Evolutionary conservation across 2,888 invertebrate genomes (phyloP), one percentile per base, ranked within the genome.

Genomic region (Baronia brevicornis): DNA sequence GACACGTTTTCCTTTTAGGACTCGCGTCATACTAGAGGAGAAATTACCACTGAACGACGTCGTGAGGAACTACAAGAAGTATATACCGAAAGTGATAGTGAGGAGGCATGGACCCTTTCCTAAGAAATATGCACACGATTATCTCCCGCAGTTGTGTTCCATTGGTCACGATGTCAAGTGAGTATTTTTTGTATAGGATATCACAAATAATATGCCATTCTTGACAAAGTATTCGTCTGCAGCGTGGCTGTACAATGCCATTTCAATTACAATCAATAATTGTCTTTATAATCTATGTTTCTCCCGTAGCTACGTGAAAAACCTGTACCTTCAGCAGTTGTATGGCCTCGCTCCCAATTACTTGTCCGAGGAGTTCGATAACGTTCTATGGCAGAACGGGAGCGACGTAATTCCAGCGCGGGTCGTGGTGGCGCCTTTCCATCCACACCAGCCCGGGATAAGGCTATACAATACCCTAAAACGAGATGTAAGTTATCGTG

Each of bases 341-440:
- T 90, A 92, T 51, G 85, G 84, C n/a, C 84, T 94, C 71, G 94
- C 93, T 1, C 93, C 94, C 0, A 92, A 92, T 59, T 95, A 95
- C 70, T 75, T 94, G 22, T 86, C 89, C 5, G 95, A 95, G 70
- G 89, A 90, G 48, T 93, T 88, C 43, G 67, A 74, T 21, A 72
- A 72, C 51, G 74, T 90, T 14, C 86, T 90, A 33, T 90, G 91
- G 68, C 87, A 88, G 58, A 87, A 87, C 45, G 84, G 94, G 80
- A 77, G 92, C 80, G 85, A 92, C 80, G 60, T 90, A 78, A 85
- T 91, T 78, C 84, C 90, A 2, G 80, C 82, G 31, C 56, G 52
- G 7, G 66, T 92, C 3, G 78, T 87, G 41, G 86, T 92, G 2
- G 87, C 89, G 22, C 90, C 91, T 0, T 90, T 86, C 52, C 87